phyloP scores from a whole-genome alignment of 2,888 invertebrate genomes.

The Stegana nigrithorax region DNA sequence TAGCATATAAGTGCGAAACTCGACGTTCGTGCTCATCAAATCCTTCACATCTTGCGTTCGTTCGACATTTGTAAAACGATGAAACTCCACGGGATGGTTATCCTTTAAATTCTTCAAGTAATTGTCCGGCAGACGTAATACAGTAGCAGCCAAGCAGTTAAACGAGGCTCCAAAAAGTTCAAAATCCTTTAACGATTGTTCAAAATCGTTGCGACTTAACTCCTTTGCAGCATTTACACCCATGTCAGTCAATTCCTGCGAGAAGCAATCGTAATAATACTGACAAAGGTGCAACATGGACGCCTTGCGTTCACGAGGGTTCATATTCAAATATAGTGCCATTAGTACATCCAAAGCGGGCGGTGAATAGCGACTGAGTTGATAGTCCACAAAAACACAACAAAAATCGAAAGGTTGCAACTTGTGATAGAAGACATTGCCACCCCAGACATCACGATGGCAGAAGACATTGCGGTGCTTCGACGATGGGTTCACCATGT shows the following conservation, averaged over 20 bases:
- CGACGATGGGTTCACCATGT: slow-evolving; percentile 60
- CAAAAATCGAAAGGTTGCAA: slow-evolving; percentile 32
- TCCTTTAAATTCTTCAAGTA: slow-evolving; percentile 61
- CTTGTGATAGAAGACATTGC: slow-evolving; percentile 62
- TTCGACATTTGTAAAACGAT: slow-evolving; percentile 64
- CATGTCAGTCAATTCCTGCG: slow-evolving; percentile 51
- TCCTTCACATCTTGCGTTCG: slow-evolving; percentile 45
- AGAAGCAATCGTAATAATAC: slow-evolving; percentile 52
- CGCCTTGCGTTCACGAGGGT: slow-evolving; percentile 37
- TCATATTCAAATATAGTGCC: slow-evolving; percentile 56
- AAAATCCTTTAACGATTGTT: slow-evolving; percentile 60
- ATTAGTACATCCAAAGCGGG: slow-evolving; percentile 63
- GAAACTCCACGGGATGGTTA: slow-evolving; percentile 58
- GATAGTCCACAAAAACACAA: slow-evolving; percentile 65
- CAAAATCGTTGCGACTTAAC: slow-evolving; percentile 58
- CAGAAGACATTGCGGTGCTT: slow-evolving; percentile 69
- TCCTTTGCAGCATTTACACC: slow-evolving; percentile 50
- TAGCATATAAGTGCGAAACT: slow-evolving; percentile 45
- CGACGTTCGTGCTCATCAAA: slow-evolving; percentile 41
- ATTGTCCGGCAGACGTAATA: slow-evolving; percentile 61
- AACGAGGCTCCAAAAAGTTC: slow-evolving; percentile 64
- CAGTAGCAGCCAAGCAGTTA: slow-evolving; percentile 61
- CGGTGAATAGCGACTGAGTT: slow-evolving; percentile 62
- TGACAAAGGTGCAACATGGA: slow-evolving; percentile 35
- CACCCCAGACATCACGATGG: slow-evolving; percentile 68